Evolutionary conservation across 2,888 invertebrate genomes (phyloP), one percentile per base, ranked within the genome.

Genomic region (Mesorhabditis sp.): DNA sequence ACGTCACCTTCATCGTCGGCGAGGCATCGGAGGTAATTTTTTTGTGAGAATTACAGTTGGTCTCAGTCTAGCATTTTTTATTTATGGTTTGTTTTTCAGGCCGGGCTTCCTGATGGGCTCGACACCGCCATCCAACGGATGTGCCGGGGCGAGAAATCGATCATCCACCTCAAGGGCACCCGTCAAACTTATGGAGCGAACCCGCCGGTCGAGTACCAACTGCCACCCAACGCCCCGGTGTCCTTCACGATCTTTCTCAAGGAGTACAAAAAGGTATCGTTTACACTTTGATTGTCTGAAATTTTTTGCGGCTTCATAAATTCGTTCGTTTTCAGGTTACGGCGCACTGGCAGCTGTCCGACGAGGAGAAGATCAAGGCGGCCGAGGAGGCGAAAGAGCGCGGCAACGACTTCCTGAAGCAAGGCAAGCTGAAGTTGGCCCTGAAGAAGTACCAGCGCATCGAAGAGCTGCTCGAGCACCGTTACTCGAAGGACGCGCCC

Each of bases 381-480:
- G 91, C 92, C 0, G 91, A 91, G 86, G 88, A 92, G 13, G 91
- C 90, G 75, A 97, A 97, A 87, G 92, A 92, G 74, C 94, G 93
- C 85, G 97, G 95, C 65, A 95, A 94, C 0, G 89, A 90, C 66
- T 95, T 93, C 86, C 94, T 94, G 61, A 5, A 87, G 86, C 84
- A 89, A 0, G 90, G 89, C 71, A 93, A 94, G 86, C 91, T 90
- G 80, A 87, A 88, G 69, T 82, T 93, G 78, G 95, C 97, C 0
- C 88, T 91, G 66, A 93, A 92, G 86, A 92, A 94, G 90, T 96
- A 96, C 86, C 91, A 91, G 80, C 91, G 92, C 85, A 90, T 93
- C 50, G 87, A 90, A 6, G 88, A 90, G 0, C 90, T 90, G 78
- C 84, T 93, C 71, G 90, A 91, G 76, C 77, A 78, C 70, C 78